Evolutionary conservation across 2,888 invertebrate genomes (phyloP).

Genomic region (Ariolimax columbianus): DNA sequence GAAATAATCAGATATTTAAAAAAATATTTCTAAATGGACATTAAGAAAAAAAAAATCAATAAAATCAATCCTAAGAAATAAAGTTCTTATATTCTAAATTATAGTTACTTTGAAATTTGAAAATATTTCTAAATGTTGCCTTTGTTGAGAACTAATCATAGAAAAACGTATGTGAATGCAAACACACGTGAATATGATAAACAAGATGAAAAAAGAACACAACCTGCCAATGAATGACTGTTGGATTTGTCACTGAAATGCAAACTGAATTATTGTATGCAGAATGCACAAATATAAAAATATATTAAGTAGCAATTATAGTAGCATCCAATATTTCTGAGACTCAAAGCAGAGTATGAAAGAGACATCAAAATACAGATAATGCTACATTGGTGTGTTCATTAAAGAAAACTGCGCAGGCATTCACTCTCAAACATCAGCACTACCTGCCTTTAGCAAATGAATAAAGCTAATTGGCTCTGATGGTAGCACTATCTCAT

Average conservation of each 20-base stretch:
- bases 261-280: not conserved
- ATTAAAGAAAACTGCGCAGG: not conserved
- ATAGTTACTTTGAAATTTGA: not conserved
- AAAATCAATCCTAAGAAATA: not conserved
- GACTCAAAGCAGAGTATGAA: not conserved
- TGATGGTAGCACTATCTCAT: conserved; percentile 35
- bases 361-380: not conserved
- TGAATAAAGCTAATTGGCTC: conserved; percentile 61
- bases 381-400: conserved; percentile 8
- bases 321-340: not conserved
- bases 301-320: not conserved
- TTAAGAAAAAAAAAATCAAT: not conserved
- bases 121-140: not conserved
- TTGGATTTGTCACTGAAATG: not conserved
- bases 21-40: not conserved
- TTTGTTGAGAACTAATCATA: not conserved
- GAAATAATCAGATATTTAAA: not conserved
- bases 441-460: conserved; percentile 33
- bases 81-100: not conserved
- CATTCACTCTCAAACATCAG: not conserved
- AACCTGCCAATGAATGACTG: not conserved
- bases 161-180: not conserved
- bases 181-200: not conserved
- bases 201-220: not conserved
- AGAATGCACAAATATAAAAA: not conserved